A percentile compares a stretch with the other conserved stretches of the same genome.
These are phyloP conservation scores for Leptinotarsa haldemani DNA, from an alignment of 2,888 invertebrate species.

Conservation along the genomic window DNA sequence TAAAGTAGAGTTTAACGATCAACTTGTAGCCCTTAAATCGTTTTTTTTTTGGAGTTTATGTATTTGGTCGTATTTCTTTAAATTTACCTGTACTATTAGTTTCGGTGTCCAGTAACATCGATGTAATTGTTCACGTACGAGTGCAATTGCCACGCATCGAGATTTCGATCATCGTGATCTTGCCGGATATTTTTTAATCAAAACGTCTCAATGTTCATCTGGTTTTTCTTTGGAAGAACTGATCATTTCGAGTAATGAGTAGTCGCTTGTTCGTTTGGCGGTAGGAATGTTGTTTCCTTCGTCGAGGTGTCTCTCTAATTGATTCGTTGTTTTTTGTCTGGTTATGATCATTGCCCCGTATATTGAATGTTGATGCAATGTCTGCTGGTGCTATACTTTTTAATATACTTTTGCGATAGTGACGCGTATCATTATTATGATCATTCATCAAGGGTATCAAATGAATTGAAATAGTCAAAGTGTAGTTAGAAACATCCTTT, in stretches of 20 bases:
- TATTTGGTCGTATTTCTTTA: too few relatives aligned
- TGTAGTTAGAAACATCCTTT: too few relatives aligned
- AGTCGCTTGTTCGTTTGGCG: neutral
- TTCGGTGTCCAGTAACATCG: neutral
- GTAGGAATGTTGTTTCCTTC: neutral
- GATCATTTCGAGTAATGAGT: neutral
- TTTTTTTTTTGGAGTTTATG: too few relatives aligned
- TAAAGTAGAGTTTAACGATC: too few relatives aligned
- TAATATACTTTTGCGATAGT: too few relatives aligned
- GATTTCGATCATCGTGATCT: neutral
- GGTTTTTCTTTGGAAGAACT: neutral
- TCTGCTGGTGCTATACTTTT: too few relatives aligned
- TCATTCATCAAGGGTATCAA: too few relatives aligned
- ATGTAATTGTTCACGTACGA: constrained; percentile 7
- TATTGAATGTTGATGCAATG: too few relatives aligned
- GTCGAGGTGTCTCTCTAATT: neutral
- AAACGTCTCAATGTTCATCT: neutral
- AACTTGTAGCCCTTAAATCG: too few relatives aligned
- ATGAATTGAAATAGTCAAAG: too few relatives aligned
- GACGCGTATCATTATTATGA: too few relatives aligned
- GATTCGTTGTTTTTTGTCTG: neutral
- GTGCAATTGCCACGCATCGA: neutral
- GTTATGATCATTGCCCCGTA: neutral
- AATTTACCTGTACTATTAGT: too few relatives aligned
- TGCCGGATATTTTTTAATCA: constrained; percentile 1